A percentile compares a stretch with the other conserved stretches of the same genome.
These are phyloP conservation scores for Saguinus imperator DNA, from an alignment of 2,113 vertebrate genomes.

Conservation along the genomic window DNA sequence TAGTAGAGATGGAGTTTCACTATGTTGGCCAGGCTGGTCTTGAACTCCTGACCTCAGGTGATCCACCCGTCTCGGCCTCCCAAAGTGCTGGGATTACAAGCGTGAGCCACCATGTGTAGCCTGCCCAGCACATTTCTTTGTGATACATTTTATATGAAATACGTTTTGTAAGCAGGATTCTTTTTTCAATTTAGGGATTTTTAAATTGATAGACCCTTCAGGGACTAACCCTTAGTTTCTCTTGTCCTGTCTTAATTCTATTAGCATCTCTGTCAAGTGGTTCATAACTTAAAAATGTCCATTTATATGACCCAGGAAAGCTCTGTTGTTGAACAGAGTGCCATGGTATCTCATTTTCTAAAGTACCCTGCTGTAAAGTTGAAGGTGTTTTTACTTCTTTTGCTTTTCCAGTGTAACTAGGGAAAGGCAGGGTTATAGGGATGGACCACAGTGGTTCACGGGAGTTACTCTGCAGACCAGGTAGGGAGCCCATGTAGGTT, in stretches of 20 bases:
- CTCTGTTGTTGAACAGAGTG: not conserved
- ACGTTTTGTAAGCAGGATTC: not conserved
- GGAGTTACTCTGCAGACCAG: not conserved
- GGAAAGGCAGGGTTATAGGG: fast-evolving
- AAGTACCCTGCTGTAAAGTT: not conserved
- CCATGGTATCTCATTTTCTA: not conserved
- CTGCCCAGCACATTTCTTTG: not conserved
- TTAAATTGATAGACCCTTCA: not conserved
- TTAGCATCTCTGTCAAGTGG: not conserved
- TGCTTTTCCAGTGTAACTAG: not conserved
- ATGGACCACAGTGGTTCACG: not conserved
- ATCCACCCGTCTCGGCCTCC: no score
- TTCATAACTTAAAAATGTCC: not conserved
- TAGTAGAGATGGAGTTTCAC: no score
- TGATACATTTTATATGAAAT: not conserved
- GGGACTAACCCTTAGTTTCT: not conserved
- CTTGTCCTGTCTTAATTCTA: not conserved
- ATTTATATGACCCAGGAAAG: not conserved
- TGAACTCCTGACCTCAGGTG: no score
- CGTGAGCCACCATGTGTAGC: no score
- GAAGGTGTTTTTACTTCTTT: not conserved
- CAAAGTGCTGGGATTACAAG: no score
- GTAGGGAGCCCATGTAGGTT: no score
- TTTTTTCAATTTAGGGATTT: not conserved
- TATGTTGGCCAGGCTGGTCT: no score